Percentiles rank a stretch among this genome's conserved stretches.
Evolutionary conservation across 1,140 invertebrate genomes (phyloP).

Genomic region (Anadara kagoshimensis): DNA sequence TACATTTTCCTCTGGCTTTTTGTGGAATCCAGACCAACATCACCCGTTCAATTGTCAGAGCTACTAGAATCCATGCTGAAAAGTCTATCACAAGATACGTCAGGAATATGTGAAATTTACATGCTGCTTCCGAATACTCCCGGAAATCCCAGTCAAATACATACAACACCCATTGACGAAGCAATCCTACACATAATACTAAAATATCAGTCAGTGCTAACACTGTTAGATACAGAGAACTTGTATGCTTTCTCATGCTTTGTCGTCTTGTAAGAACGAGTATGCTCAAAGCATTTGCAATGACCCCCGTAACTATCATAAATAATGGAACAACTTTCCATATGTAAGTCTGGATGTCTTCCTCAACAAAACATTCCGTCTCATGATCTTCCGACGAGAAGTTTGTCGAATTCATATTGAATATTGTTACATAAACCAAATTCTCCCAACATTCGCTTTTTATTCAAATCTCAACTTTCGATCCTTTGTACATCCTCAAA

Average conservation of each 20-base stretch:
- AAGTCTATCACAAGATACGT: background rate
- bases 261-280: conserved; percentile 18
- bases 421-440: no score
- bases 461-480: no score
- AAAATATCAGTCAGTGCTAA: background rate
- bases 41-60: background rate
- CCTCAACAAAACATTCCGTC: no score
- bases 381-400: no score
- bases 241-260: background rate
- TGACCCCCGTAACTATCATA: background rate
- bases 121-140: background rate
- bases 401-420: no score
- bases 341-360: background rate
- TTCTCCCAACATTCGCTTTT: no score
- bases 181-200: background rate
- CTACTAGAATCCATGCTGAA: conserved; percentile 12
- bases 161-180: conserved; percentile 2
- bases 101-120: background rate
- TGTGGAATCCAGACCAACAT: background rate
- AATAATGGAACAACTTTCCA: background rate
- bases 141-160: conserved; percentile 1
- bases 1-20: background rate
- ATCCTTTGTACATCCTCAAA: no score
- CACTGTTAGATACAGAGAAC: background rate
- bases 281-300: background rate